A percentile compares a stretch with the other conserved stretches of the same genome.
Conservation (phyloP, 1,140 invertebrate species). For the Brachionus plicatilis region DNA sequence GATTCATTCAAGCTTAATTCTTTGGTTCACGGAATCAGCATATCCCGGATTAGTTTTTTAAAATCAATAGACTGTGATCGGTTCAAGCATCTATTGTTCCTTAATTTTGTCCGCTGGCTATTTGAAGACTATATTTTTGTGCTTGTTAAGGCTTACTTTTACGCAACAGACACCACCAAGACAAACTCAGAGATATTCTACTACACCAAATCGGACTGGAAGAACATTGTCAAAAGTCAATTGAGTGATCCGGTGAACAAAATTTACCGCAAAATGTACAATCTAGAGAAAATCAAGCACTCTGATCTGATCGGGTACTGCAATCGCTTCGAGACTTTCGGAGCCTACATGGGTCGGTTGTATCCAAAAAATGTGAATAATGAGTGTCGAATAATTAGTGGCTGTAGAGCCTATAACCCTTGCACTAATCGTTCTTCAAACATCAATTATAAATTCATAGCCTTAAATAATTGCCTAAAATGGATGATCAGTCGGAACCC, state of each 20-base stretch:
- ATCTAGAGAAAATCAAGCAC: conserved; percentile 25
- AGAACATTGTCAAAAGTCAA: neutral
- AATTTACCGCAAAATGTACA: conserved; percentile 26
- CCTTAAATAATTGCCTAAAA: conserved; percentile 24
- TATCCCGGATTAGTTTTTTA: neutral
- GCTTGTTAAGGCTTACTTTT: neutral
- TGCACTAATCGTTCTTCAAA: neutral
- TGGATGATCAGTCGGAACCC: conserved; percentile 11
- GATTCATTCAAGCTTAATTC: conserved; percentile 23
- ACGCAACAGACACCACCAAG: conserved; percentile 35
- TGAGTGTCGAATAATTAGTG: conserved; percentile 35
- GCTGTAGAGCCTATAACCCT: conserved; percentile 7
- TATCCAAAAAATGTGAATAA: conserved; percentile 34
- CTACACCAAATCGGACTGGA: conserved; percentile 14
- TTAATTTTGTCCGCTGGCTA: neutral
- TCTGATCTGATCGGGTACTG: neutral
- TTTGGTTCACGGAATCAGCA: neutral
- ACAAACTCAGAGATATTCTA: conserved; percentile 36
- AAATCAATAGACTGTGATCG: conserved; percentile 28
- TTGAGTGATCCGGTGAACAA: neutral
- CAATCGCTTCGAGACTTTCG: neutral
- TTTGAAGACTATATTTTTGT: conserved; percentile 36
- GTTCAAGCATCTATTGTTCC: neutral
- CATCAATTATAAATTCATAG: neutral
- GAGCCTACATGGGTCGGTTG: conserved; percentile 13